These are phyloP conservation scores for Nebria salina DNA, from an alignment of 2,888 invertebrate genomes.

Conservation along the genomic window DNA sequence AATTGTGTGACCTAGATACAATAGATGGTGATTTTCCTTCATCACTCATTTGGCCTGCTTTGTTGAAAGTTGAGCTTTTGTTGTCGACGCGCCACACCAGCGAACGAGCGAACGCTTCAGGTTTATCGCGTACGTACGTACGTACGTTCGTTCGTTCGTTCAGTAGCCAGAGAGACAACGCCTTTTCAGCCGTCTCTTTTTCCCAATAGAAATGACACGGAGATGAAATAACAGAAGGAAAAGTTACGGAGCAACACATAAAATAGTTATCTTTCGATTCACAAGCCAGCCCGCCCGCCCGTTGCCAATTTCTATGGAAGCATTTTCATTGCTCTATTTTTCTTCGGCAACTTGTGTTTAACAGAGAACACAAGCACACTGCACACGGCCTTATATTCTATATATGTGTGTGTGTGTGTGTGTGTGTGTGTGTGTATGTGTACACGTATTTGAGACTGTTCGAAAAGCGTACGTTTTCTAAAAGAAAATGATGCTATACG, in stretches of 20 bases:
- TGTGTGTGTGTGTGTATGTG: background rate
- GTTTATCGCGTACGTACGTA: background rate
- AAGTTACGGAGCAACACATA: conserved; percentile 42
- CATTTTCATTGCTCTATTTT: conserved; percentile 54
- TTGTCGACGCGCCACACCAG: conserved; percentile 1
- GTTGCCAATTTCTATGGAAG: conserved; percentile 53
- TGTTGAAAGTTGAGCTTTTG: conserved; percentile 31
- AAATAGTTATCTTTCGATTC: conserved; percentile 49
- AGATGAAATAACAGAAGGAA: conserved; percentile 45
- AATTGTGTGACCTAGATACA: conserved; percentile 24
- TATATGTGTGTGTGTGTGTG: background rate
- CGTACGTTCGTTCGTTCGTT: background rate
- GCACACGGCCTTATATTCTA: background rate
- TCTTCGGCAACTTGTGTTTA: conserved; percentile 50
- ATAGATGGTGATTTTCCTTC: conserved; percentile 39
- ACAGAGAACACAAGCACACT: conserved; percentile 7
- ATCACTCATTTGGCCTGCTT: conserved; percentile 34
- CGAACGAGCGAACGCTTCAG: background rate
- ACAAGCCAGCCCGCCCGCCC: conserved; percentile 32
- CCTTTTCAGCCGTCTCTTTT: background rate
- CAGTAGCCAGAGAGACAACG: conserved; percentile 18
- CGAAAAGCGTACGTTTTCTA: too few species aligned
- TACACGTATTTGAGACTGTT: too few species aligned
- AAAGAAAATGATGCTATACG: too few species aligned
- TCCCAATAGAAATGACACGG: conserved; percentile 4